Base-by-base conservation (phyloP, 2,888 invertebrate species). In the Epistrophella euchroma region DNA sequence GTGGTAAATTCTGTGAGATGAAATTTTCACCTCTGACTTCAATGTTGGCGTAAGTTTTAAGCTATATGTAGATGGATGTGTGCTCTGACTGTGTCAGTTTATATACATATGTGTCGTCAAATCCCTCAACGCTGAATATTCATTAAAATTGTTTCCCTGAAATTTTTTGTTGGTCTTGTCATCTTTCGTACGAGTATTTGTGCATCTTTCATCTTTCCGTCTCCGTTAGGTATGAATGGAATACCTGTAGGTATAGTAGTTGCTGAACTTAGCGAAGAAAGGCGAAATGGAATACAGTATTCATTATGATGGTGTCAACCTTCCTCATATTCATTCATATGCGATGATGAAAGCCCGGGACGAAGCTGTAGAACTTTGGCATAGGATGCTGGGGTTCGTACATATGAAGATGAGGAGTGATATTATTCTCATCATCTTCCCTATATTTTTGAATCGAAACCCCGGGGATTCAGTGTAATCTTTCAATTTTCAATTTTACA, bases 401-500 rank as follows among this genome's bases (percentile, higher is more conserved):
- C 43, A 28, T 28, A 11, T 19, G 17, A 40, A 45, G 7, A 11
- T 19, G 17, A 40, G 28, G 7, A 40, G 22, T 40, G 40, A 62
- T 43, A 43, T 32, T 70, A 22, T 73, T 37, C 13, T 40, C 28
- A 35, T 15, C 60, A 37, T 40, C 35, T 4, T 1, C 19, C 0
- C 0, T 32, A 32, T 32, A 28, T 11, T 11, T 22, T 62, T 43
- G 19, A 28, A 45, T 17, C 10, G 32, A 32, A 66, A 66, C 76
- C 56, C 72, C 3, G 11, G 85, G 80, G 85, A 80, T 73, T 68
- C 76, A 19, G 60, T 80, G 85, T 85, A 85, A 85, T 85, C 85
- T 85, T 76, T 85, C 80, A 85, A 85, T 85, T 85, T 85, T 85
- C 80, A 76, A 80, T 85, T 85, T 80, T 72, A 64, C 76, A 52